Evolutionary conservation across 2,888 invertebrate species (phyloP), one percentile per base, ranked within the genome.

Genomic region (Syrista parreyssii): DNA sequence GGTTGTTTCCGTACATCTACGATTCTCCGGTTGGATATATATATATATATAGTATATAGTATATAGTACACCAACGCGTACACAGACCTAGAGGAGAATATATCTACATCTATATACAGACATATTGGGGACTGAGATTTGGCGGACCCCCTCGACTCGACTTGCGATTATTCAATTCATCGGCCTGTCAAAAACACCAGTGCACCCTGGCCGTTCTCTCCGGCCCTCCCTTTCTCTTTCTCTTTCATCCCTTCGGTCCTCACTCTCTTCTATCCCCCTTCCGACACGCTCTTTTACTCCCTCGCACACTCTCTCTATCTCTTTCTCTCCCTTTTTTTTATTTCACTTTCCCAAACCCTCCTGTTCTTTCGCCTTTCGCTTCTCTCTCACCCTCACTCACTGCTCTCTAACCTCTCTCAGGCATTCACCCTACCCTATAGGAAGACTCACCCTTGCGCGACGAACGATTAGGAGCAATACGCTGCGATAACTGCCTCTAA

Each of bases 131-230:
- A 89, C 91, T 90, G 91, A 91, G 91, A 91, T 91, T 90, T 85
- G 90, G 90, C 88, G 88, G 88, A 88, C 83, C 90, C 91, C 87
- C 88, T 89, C 91, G 89, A 89, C 91, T 90, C 91, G 90, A 91
- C 91, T 91, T 91, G 91, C 91, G 91, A 91, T 91, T 91, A 91
- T 91, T 91, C 91, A 91, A 91, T 91, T 91, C 91, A 91, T 91
- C 91, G 91, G 91, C 91, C 91, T 91, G 91, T 91, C 91, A 91
- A 91, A 91, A 91, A 91, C 91, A 91, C 91, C 91, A 91, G 91
- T 88, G 91, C 90, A 88, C 90, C 88, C 87, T 88, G 88, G 86
- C 86, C 86, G 87, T 85, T 87, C 88, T 84, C 85, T 77, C 71
- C 69, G 9, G 32, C 32, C 55, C 74, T 75, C 77, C 74, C 73